phyloP scores from a whole-genome alignment of 2,888 invertebrate genomes.

The Bibio marci region DNA sequence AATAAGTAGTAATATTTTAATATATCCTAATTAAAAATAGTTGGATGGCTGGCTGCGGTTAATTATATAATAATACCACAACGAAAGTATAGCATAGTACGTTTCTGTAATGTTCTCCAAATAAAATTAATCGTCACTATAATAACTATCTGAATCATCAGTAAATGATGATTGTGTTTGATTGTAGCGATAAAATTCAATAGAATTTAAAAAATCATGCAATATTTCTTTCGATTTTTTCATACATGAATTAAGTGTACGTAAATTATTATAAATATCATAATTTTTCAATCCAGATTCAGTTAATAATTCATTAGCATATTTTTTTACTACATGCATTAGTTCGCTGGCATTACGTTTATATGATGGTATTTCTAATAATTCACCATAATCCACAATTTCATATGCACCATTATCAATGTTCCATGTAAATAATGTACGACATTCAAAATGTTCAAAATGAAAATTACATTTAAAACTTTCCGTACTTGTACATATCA shows the following conservation, averaged over 20 bases:
- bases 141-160: no score
- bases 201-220: conserved; percentile 24
- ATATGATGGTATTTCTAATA: conserved; percentile 17
- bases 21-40: no score
- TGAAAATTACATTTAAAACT: conserved; percentile 24
- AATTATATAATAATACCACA: no score
- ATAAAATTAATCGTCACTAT: no score
- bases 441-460: conserved; percentile 26
- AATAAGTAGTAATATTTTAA: no score
- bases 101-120: no score
- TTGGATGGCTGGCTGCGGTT: no score
- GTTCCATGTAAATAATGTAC: conserved; percentile 28
- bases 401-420: conserved; percentile 27
- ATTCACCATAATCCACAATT: conserved; percentile 26
- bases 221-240: conserved; percentile 25
- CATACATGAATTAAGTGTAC: conserved; percentile 25
- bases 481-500: conserved; percentile 20
- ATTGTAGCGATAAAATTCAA: conserved; percentile 22
- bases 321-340: conserved; percentile 20
- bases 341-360: conserved; percentile 15
- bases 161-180: no score
- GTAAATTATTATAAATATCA: conserved; percentile 22
- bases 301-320: conserved; percentile 21
- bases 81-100: no score
- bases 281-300: conserved; percentile 16